A percentile compares a stretch with the other conserved stretches of the same genome.
Conservation (phyloP, 1,140 invertebrate species). For the Matsumurasca onukii region DNA sequence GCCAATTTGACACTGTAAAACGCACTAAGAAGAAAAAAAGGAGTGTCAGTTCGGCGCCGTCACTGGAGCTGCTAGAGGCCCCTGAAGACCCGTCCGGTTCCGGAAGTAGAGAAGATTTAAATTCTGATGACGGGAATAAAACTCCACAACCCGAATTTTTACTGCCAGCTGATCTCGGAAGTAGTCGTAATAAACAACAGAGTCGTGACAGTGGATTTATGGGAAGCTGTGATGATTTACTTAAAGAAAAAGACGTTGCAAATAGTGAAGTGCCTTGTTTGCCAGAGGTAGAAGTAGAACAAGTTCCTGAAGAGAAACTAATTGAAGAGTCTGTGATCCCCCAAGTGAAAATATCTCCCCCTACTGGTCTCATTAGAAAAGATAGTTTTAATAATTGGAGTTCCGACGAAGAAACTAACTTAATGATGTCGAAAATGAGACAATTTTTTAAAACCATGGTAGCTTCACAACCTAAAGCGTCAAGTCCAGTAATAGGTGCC, state of each 20-base stretch:
- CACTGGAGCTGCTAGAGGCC: constrained; percentile 42
- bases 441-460: constrained; percentile 89
- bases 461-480: constrained; percentile 49
- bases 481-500: constrained; percentile 36
- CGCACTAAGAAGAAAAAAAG: constrained; percentile 69
- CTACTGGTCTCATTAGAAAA: constrained; percentile 65
- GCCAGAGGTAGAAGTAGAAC: constrained; percentile 33
- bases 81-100: constrained; percentile 53
- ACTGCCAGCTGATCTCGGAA: constrained; percentile 32
- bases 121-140: constrained; percentile 52
- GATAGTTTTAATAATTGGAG: constrained; percentile 93
- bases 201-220: constrained; percentile 85
- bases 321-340: constrained; percentile 14
- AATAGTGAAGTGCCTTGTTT: constrained; percentile 41
- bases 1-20: constrained; percentile 80
- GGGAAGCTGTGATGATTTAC: constrained; percentile 81
- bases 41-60: constrained; percentile 48
- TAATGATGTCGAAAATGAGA: constrained; percentile 93
- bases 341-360: constrained; percentile 44
- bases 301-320: constrained; percentile 34
- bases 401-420: constrained; percentile 88
- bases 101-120: constrained; percentile 52
- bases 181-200: constrained; percentile 63
- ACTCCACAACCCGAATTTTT: constrained; percentile 57
- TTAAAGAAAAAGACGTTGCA: constrained; percentile 55